Percentiles rank a stretch among this genome's conserved stretches.
These are phyloP conservation scores for Sebastiscus albofasciatus DNA, from an alignment of 2,797 vertebrate species.

Conservation along the genomic window DNA sequence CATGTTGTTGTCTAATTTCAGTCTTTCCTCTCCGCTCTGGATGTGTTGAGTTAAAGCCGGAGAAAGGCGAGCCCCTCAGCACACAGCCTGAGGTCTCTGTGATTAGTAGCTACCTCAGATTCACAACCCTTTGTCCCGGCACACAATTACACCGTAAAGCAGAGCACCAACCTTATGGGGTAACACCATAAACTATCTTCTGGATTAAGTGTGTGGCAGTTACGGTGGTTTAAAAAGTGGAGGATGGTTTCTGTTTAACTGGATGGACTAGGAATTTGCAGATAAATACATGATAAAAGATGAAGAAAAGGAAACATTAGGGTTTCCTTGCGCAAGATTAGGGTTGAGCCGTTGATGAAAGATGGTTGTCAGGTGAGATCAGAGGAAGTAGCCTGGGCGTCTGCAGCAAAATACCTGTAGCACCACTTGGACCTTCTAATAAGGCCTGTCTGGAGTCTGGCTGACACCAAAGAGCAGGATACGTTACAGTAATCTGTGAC, in stretches of 20 bases:
- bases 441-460: slow-evolving; percentile 43
- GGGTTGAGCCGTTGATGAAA: slow-evolving; percentile 5
- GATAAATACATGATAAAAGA: slow-evolving; percentile 15
- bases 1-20: slow-evolving; percentile 79
- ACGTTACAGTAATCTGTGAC: slow-evolving; percentile 36
- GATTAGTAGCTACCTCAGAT: slow-evolving; percentile 66
- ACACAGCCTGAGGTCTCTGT: slow-evolving; percentile 54
- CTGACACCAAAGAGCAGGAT: slow-evolving; percentile 39
- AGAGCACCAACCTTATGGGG: slow-evolving; percentile 20
- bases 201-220: not conserved
- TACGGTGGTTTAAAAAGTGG: not conserved
- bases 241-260: slow-evolving; percentile 24
- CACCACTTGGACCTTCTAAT: slow-evolving; percentile 48
- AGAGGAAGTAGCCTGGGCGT: slow-evolving; percentile 42
- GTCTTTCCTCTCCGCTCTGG: slow-evolving; percentile 63
- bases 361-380: slow-evolving; percentile 36
- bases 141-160: slow-evolving; percentile 64
- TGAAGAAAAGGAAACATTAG: slow-evolving; percentile 15
- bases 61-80: slow-evolving; percentile 50
- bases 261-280: not conserved
- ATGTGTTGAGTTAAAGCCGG: slow-evolving; percentile 44
- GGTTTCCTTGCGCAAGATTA: slow-evolving; percentile 22
- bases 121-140: slow-evolving; percentile 58
- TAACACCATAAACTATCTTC: slow-evolving; percentile 12
- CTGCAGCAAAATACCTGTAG: slow-evolving; percentile 45